Evolutionary conservation across 53 echinoderm and acorn worm genomes (phyloP), one percentile per base, ranked within the genome.

Genomic region (Echinarachnius parma): DNA sequence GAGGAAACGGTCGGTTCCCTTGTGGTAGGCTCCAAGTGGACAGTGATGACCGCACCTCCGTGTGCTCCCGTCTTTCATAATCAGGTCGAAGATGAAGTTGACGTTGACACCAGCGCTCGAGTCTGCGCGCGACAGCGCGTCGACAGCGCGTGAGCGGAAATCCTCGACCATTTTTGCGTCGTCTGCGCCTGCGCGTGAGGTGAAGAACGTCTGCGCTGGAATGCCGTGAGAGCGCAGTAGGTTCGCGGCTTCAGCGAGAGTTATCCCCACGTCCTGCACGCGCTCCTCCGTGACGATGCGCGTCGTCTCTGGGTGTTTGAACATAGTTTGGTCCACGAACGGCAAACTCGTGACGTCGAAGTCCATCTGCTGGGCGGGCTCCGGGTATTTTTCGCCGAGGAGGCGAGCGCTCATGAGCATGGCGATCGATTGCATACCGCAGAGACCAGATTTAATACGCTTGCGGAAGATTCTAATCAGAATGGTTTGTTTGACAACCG

Each of bases 1-100:
- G 11, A 82, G 66, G 48, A 82, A 61, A 15, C 76, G 28, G 24
- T 82, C 82, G 9, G 64, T 76, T 10, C 56, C 82, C 3, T 53
- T 44, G 33, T 82, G 82, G 30, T 82, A 82, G 0, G 70, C 84
- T 21, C 64, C 64, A 30, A 82, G 30, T 36, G 82, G 76, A 22
- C 82, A 76, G 24, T 64, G 52, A 47, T 82, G 82, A 5, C 82
- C 82, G 0, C 31, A 10, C 33, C 37, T 30, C 14, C 26, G 8
- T 4, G 7, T 5, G 2, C 35, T 36, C 3, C 10, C 13, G 20
- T 71, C 48, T 16, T 20, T 42, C 22, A 27, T 49, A 5, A 24
- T 22, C 16, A 34, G 18, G 2, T 20, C 7, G 42, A 55, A 62
- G 13, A 64, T 28, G 62, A 64, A 82, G 28, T 82, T 82, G 31